Evolutionary conservation across 1,140 invertebrate species (phyloP).

Genomic region (Papilio dardanus): DNA sequence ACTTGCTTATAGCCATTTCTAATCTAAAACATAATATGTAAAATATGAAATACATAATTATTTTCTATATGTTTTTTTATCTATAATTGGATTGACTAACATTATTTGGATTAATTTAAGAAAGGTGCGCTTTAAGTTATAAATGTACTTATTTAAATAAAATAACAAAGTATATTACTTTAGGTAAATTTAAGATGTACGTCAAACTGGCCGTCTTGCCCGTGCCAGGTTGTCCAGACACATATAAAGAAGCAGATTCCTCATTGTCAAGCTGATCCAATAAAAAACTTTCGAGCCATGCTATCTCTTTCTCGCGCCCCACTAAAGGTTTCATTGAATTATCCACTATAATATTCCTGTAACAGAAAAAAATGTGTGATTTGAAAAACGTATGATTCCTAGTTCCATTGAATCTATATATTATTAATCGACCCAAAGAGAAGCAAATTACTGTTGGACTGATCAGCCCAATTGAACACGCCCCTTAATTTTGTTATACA

Average conservation of each 20-base stretch:
- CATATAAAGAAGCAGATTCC: constrained; percentile 92
- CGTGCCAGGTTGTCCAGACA: constrained; percentile 97
- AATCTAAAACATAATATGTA: constrained; percentile 70
- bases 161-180: constrained; percentile 62
- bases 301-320: constrained; percentile 90
- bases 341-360: constrained; percentile 37
- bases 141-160: neutral
- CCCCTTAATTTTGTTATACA: no score
- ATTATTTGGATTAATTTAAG: no score
- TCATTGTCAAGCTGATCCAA: constrained; percentile 85
- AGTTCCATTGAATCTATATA: no score
- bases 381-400: no score
- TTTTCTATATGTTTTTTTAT: no score
- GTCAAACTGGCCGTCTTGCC: constrained; percentile 96
- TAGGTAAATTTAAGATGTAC: constrained; percentile 85
- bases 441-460: no score
- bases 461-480: no score
- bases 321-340: constrained; percentile 81
- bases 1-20: constrained; percentile 85
- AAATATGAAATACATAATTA: no score
- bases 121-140: no score
- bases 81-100: no score
- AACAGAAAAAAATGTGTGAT: constrained; percentile 26
- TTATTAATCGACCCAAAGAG: no score
- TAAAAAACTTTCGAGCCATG: constrained; percentile 88